Evolutionary conservation across 2,113 vertebrate genomes (phyloP).

Genomic region (Zingel zingel): DNA sequence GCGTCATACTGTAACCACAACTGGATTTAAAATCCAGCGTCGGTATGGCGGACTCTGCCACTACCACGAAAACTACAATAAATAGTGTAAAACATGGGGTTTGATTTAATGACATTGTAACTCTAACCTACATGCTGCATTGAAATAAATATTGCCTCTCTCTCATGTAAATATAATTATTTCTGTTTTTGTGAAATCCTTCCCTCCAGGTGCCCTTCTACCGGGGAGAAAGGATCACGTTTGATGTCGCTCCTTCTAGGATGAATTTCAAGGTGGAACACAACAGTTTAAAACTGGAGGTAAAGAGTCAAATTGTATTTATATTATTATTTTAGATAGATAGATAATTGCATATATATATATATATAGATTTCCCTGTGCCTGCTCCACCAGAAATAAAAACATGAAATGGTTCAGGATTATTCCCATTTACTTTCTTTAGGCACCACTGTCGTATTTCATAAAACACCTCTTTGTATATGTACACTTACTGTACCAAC

Average conservation of each 20-base stretch:
- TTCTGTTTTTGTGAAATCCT: constrained; percentile 9
- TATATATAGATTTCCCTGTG: too few relatives aligned
- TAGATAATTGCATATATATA: too few relatives aligned
- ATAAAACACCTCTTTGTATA: too few relatives aligned
- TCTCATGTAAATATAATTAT: background rate
- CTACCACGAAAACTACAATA: background rate
- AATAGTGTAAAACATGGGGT: background rate
- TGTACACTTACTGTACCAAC: too few relatives aligned
- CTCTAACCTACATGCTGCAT: background rate
- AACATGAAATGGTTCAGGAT: too few relatives aligned
- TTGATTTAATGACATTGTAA: background rate
- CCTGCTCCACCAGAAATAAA: too few relatives aligned
- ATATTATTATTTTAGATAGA: rapidly evolving
- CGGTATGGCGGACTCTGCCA: background rate
- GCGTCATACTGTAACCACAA: background rate
- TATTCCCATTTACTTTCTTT: too few relatives aligned
- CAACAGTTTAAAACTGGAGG: constrained; percentile 93
- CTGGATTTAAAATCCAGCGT: background rate
- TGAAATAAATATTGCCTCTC: background rate
- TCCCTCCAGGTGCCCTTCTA: constrained; percentile 93
- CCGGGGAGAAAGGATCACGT: constrained; percentile 96
- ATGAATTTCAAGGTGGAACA: constrained; percentile 94
- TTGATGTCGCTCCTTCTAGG: constrained; percentile 95
- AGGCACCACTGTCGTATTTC: too few relatives aligned
- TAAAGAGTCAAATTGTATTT: constrained; percentile 55